Conservation (phyloP, 2,888 invertebrate species). For the Plusia festucae region DNA sequence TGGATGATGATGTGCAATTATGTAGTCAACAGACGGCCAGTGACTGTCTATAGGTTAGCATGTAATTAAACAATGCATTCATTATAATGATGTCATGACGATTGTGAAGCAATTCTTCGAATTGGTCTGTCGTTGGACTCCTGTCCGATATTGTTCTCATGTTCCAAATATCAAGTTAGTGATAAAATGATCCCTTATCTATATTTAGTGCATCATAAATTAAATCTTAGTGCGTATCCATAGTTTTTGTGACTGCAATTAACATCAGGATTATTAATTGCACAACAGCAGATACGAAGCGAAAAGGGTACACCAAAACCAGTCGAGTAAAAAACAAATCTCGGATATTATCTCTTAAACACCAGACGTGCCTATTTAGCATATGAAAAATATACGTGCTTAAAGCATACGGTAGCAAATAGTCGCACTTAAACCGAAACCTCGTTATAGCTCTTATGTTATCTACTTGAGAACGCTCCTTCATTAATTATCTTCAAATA, state of each 20-base stretch:
- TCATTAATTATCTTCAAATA: conserved; percentile 85
- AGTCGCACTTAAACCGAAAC: conserved; percentile 74
- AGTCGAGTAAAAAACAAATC: conserved; percentile 45
- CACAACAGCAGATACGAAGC: conserved; percentile 22
- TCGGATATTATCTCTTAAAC: conserved; percentile 55
- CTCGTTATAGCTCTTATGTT: conserved; percentile 71
- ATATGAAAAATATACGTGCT: conserved; percentile 78
- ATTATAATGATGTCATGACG: conserved; percentile 7
- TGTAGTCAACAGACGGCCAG: conserved; percentile 17
- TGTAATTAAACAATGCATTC: conserved; percentile 19
- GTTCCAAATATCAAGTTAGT: not conserved
- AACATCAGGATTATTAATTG: conserved; percentile 27
- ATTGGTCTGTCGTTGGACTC: not conserved
- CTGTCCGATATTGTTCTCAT: not conserved
- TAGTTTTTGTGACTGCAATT: conserved; percentile 17
- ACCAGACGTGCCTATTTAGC: conserved; percentile 75
- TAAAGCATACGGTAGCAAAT: conserved; percentile 75
- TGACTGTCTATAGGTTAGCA: conserved; percentile 11
- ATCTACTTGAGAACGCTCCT: conserved; percentile 75
- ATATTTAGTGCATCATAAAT: not conserved
- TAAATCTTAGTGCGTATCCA: conserved; percentile 5
- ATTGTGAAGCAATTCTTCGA: conserved; percentile 15
- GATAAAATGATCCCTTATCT: conserved; percentile 2
- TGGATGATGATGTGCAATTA: conserved; percentile 18
- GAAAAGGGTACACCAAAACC: conserved; percentile 31